Evolutionary conservation across 2,888 invertebrate genomes (phyloP).

Genomic region (Eurois occulta): DNA sequence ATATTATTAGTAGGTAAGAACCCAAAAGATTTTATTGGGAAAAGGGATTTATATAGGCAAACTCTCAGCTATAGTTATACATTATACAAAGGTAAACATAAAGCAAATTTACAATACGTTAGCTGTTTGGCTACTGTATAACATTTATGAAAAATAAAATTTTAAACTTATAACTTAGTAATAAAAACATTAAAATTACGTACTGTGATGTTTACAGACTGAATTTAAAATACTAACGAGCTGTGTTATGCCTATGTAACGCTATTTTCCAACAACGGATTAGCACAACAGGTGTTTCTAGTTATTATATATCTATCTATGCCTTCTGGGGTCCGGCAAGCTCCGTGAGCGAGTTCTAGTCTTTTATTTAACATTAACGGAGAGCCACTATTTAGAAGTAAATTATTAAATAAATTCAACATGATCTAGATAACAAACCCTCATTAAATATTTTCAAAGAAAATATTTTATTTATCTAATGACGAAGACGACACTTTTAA

Average conservation of each 20-base stretch:
- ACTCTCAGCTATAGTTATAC: slow-evolving; percentile 53
- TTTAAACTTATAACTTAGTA: slow-evolving; percentile 44
- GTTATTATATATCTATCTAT: slow-evolving; percentile 48
- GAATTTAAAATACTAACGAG: slow-evolving; percentile 52
- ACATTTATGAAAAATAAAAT: slow-evolving; percentile 63
- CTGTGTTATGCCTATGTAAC: slow-evolving; percentile 48
- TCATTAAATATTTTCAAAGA: slow-evolving; percentile 71
- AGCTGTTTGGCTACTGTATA: slow-evolving; percentile 64
- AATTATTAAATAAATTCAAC: slow-evolving; percentile 73
- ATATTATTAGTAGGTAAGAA: slow-evolving; percentile 13
- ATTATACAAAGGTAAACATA: slow-evolving; percentile 54
- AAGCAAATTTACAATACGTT: slow-evolving; percentile 61
- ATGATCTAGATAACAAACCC: slow-evolving; percentile 75
- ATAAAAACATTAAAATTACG: slow-evolving; percentile 63
- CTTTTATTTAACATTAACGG: slow-evolving; percentile 63
- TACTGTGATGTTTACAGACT: slow-evolving; percentile 56
- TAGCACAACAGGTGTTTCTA: slow-evolving; percentile 55
- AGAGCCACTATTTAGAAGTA: slow-evolving; percentile 71
- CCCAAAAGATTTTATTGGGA: slow-evolving; percentile 38
- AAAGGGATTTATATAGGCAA: slow-evolving; percentile 52
- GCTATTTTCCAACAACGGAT: slow-evolving; percentile 45
- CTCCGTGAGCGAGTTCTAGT: slow-evolving; percentile 53
- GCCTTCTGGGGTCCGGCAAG: slow-evolving; percentile 41
- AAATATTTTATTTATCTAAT: slow-evolving; percentile 72
- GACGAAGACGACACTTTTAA: slow-evolving; percentile 79